Conservation (phyloP, 2,888 invertebrate species). For the Alsophila aescularia region DNA sequence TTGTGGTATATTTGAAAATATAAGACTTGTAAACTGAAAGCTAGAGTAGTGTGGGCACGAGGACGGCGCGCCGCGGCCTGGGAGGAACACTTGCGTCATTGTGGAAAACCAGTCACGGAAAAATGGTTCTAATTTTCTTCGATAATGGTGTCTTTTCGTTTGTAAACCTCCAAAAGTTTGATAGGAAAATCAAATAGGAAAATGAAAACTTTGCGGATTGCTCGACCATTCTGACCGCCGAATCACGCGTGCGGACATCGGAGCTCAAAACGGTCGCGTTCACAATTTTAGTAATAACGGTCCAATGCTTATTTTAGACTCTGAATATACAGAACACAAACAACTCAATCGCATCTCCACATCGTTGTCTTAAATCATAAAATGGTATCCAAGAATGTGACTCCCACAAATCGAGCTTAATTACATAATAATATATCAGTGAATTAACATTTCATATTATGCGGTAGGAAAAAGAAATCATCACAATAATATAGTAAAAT, state of each 20-base stretch:
- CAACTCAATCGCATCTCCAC: constrained; percentile 72
- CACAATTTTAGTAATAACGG: constrained; percentile 69
- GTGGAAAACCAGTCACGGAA: constrained; percentile 58
- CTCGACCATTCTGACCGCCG: constrained; percentile 22
- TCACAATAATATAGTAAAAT: constrained; percentile 78
- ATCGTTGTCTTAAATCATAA: constrained; percentile 66
- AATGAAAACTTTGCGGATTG: constrained; percentile 56
- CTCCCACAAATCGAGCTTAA: constrained; percentile 72
- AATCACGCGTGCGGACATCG: not conserved
- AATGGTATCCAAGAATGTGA: constrained; percentile 73
- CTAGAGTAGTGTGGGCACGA: constrained; percentile 58
- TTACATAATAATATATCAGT: constrained; percentile 72
- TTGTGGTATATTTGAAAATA: constrained; percentile 54
- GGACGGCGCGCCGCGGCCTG: constrained; percentile 58
- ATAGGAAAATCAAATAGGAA: constrained; percentile 79
- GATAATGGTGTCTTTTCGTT: constrained; percentile 69
- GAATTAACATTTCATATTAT: constrained; percentile 78
- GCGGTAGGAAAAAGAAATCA: constrained; percentile 83
- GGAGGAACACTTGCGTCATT: constrained; percentile 70
- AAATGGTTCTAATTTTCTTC: constrained; percentile 69
- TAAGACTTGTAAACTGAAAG: constrained; percentile 52
- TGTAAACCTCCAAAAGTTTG: constrained; percentile 84
- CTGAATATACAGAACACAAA: constrained; percentile 64
- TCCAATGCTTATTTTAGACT: constrained; percentile 72
- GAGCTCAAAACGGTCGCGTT: constrained; percentile 49